A percentile compares a stretch with the other conserved stretches of the same genome.
phyloP scores from a whole-genome alignment of 2,797 vertebrate genomes.

The Gallinago solitaria region DNA sequence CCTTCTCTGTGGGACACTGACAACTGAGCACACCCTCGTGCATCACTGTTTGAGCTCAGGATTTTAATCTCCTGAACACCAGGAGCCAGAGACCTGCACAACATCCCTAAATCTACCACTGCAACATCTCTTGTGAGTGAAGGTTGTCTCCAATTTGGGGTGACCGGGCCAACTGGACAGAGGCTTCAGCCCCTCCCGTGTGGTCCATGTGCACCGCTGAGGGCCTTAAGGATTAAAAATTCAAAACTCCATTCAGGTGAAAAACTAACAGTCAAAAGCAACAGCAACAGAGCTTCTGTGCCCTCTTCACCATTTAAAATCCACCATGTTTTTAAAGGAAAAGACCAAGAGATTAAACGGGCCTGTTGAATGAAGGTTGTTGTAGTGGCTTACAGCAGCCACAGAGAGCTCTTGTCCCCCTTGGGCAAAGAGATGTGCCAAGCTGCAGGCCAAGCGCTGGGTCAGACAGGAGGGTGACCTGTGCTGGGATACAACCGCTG shows the following conservation, averaged over 20 bases:
- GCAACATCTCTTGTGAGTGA: neutral
- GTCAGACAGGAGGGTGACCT: neutral
- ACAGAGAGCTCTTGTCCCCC: neutral
- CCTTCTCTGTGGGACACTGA: neutral
- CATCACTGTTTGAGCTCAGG: neutral
- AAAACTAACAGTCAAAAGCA: neutral
- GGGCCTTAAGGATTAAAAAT: neutral
- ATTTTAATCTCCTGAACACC: neutral
- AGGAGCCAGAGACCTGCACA: neutral
- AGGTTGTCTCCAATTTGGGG: neutral
- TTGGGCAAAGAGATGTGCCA: neutral
- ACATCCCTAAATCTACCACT: neutral
- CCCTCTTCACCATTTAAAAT: neutral
- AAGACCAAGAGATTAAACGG: fast-evolving
- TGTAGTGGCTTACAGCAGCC: neutral
- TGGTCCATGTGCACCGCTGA: fast-evolving
- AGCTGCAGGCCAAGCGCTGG: neutral
- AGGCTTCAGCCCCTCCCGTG: neutral
- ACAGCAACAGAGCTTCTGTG: neutral
- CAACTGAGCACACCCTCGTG: neutral
- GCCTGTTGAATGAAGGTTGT: fast-evolving
- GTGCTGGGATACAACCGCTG: neutral
- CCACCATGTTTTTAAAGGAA: neutral
- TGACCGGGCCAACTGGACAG: neutral
- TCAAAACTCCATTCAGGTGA: neutral